These are phyloP conservation scores for Cydia splendana DNA, from an alignment of 1,140 invertebrate species.

Conservation along the genomic window DNA sequence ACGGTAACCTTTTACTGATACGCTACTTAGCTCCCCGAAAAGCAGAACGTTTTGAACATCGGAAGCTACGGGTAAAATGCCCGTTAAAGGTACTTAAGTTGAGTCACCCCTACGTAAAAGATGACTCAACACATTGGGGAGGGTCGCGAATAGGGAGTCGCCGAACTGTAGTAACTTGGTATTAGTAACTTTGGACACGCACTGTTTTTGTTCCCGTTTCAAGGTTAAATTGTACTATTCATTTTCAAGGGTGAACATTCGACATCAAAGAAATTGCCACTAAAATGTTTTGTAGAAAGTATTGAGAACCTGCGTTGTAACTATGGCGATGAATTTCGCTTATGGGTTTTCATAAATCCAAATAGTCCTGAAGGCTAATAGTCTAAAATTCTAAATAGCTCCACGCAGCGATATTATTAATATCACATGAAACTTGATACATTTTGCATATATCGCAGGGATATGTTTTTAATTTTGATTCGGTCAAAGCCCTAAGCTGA, in stretches of 20 bases:
- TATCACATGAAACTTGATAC: neutral
- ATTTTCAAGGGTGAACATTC: neutral
- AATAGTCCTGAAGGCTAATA: too few species aligned
- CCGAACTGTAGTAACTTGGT: neutral
- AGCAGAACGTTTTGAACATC: neutral
- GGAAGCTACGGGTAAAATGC: neutral
- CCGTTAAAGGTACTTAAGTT: neutral
- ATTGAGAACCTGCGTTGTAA: too few species aligned
- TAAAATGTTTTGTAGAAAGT: neutral
- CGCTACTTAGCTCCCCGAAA: neutral
- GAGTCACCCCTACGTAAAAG: neutral
- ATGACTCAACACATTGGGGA: conserved; percentile 7
- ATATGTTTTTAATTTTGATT: neutral
- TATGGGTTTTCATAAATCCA: too few species aligned
- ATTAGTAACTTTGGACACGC: neutral
- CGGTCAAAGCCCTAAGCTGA: neutral
- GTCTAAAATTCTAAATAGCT: neutral
- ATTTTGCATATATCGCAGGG: neutral
- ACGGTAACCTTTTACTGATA: too few species aligned
- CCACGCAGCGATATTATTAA: neutral
- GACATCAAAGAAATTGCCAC: too few species aligned
- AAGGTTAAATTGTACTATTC: conserved; percentile 3
- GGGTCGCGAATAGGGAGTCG: conserved; percentile 3
- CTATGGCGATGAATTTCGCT: too few species aligned
- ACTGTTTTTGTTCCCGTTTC: neutral